Conservation (phyloP, 2,113 vertebrate species). For the Tychaedon coryphoeus region DNA sequence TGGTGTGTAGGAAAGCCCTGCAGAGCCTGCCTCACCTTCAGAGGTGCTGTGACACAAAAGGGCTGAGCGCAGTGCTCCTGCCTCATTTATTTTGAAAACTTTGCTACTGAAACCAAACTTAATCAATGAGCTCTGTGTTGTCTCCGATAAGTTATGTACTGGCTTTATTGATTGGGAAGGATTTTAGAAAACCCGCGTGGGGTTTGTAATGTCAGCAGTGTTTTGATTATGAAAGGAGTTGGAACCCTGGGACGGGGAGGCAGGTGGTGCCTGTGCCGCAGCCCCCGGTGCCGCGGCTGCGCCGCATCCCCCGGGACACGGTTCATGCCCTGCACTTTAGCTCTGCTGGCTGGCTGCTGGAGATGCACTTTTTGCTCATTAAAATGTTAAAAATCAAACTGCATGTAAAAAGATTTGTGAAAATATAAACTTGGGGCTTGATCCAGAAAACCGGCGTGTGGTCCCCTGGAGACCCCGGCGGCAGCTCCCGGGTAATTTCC, state of each 20-base stretch:
- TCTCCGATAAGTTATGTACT: conserved; percentile 84
- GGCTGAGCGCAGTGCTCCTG: not conserved
- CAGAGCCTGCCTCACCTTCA: conserved; percentile 42
- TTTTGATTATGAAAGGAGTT: conserved; percentile 78
- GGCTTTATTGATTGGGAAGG: conserved; percentile 86
- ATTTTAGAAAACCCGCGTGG: conserved; percentile 83
- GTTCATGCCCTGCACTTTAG: conserved; percentile 77
- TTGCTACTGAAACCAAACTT: conserved; percentile 70
- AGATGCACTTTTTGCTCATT: conserved; percentile 75
- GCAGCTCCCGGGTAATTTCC: conserved; percentile 57
- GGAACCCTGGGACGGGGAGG: conserved; percentile 74
- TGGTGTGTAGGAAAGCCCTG: not conserved
- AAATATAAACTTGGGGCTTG: conserved; percentile 75
- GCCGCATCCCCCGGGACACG: conserved; percentile 61
- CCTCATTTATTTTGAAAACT: not conserved
- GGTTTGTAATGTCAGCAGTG: conserved; percentile 88
- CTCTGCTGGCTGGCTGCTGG: conserved; percentile 67
- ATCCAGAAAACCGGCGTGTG: conserved; percentile 52
- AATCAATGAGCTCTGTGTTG: conserved; percentile 88
- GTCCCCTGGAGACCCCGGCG: not conserved
- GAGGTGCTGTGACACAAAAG: conserved; percentile 55
- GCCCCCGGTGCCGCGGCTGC: conserved; percentile 84
- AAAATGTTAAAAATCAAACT: conserved; percentile 78
- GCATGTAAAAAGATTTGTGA: conserved; percentile 71
- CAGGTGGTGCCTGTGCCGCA: conserved; percentile 89